phyloP scores from a whole-genome alignment of 2,888 invertebrate species.

The Malacosoma neustria region DNA sequence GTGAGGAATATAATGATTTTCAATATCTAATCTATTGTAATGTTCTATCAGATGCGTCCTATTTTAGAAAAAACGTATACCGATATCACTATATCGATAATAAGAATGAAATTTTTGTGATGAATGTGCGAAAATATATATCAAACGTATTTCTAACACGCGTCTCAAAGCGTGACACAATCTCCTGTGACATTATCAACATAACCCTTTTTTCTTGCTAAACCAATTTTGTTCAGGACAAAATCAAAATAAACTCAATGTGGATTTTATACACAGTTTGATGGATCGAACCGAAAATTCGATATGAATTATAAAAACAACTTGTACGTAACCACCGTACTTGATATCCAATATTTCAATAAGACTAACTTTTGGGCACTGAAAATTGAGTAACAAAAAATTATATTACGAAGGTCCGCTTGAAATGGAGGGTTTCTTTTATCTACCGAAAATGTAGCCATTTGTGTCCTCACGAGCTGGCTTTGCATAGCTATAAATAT shows the following conservation, averaged over 20 bases:
- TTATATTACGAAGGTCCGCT: conserved; percentile 62
- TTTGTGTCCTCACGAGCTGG: conserved; percentile 14
- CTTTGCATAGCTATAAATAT: too few species aligned
- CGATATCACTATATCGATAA: too few species aligned
- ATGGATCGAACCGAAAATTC: conserved; percentile 27
- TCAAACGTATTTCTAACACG: conserved; percentile 12
- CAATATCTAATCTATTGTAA: too few species aligned
- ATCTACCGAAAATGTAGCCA: conserved; percentile 31
- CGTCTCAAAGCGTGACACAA: conserved; percentile 20
- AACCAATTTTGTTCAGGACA: conserved; percentile 34
- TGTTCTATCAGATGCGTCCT: too few species aligned
- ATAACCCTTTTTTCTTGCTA: conserved; percentile 31
- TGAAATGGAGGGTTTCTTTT: conserved; percentile 50
- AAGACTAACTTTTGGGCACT: conserved; percentile 57
- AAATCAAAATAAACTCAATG: conserved; percentile 48
- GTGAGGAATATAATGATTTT: too few species aligned
- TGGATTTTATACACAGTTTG: conserved; percentile 35
- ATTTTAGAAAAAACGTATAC: too few species aligned
- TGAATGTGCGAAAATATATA: conserved; percentile 1
- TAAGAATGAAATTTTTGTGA: background rate
- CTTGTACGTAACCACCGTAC: conserved; percentile 58
- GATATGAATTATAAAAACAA: conserved; percentile 58
- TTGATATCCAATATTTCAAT: conserved; percentile 73
- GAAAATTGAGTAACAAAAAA: conserved; percentile 64
- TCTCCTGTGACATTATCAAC: conserved; percentile 28